A percentile compares a stretch with the other conserved stretches of the same genome.
These are phyloP conservation scores for Alaudala cheleensis DNA, from an alignment of 2,113 vertebrate genomes.

Conservation along the genomic window DNA sequence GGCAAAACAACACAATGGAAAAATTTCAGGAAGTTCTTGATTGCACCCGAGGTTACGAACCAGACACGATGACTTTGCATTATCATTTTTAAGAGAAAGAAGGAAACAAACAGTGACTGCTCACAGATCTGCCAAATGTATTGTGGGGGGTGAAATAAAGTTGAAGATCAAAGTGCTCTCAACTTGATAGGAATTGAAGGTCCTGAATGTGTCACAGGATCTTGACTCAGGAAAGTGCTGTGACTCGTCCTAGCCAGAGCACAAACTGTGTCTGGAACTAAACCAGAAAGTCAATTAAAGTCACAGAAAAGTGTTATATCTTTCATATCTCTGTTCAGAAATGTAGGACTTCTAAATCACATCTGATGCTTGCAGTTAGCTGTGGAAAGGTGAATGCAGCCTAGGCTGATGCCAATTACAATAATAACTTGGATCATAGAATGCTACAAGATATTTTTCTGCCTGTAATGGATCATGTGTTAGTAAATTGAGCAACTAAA, in stretches of 20 bases:
- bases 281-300: neutral
- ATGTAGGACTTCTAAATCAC: neutral
- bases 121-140: neutral
- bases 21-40: slow-evolving; percentile 50
- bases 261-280: neutral
- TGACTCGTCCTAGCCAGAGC: neutral
- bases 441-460: neutral
- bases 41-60: slow-evolving; percentile 50
- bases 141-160: neutral
- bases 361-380: neutral
- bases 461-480: neutral
- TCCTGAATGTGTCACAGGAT: neutral
- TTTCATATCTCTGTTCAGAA: neutral
- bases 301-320: neutral
- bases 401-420: neutral
- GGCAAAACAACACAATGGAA: slow-evolving; percentile 24
- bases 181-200: neutral
- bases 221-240: neutral
- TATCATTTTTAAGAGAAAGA: slow-evolving; percentile 21
- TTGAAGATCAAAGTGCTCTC: neutral
- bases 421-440: neutral
- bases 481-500: neutral
- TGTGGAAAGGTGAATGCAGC: neutral
- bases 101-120: slow-evolving; percentile 36
- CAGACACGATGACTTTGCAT: slow-evolving; percentile 25